A percentile compares a stretch with the other conserved stretches of the same genome.
Conservation (phyloP, 2,888 invertebrate species). For the Caradrina clavipalpis region DNA sequence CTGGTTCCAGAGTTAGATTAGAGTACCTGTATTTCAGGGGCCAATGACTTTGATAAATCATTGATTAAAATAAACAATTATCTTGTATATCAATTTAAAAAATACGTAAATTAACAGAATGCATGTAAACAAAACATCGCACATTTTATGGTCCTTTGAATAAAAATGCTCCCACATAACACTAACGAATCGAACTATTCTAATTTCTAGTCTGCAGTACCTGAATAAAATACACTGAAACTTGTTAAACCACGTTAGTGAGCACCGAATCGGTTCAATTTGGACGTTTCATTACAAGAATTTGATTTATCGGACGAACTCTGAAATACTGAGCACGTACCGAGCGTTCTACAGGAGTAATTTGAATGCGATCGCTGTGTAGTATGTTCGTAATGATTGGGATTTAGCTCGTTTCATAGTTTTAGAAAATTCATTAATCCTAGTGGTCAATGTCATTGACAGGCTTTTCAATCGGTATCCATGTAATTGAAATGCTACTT, state of each 20-base stretch:
- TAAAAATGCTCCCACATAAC: not conserved
- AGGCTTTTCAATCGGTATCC: not conserved
- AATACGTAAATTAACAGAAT: too few species aligned
- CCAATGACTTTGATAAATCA: too few species aligned
- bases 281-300: conserved; percentile 87
- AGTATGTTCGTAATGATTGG: conserved; percentile 48
- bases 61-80: too few species aligned
- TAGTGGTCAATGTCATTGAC: conserved; percentile 7
- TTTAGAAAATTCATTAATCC: conserved; percentile 31
- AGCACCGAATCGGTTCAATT: conserved; percentile 73
- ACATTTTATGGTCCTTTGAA: too few species aligned
- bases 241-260: conserved; percentile 69
- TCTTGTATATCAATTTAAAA: too few species aligned
- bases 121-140: too few species aligned
- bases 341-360: conserved; percentile 54
- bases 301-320: conserved; percentile 84
- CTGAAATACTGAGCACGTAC: conserved; percentile 77
- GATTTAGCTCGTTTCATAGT: conserved; percentile 36
- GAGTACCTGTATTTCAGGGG: too few species aligned
- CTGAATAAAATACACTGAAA: conserved; percentile 63
- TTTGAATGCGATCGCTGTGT: conserved; percentile 63
- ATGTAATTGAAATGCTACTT: too few species aligned
- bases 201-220: conserved; percentile 45
- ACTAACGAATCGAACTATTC: conserved; percentile 45
- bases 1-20: too few species aligned